phyloP scores from a whole-genome alignment of 2,113 vertebrate species.

The Scopus umbretta region DNA sequence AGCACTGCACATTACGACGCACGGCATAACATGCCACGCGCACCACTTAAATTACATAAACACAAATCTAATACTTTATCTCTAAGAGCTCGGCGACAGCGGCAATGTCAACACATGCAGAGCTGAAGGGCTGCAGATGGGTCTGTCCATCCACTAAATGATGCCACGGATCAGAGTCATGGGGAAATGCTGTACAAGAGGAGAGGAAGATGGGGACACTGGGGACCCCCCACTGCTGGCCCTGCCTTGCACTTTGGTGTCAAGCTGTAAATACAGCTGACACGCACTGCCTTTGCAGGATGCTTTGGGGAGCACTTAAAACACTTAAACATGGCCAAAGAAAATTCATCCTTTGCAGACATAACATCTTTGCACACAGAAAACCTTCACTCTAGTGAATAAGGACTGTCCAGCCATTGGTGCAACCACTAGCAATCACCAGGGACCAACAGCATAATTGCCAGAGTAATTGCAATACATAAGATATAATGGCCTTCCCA shows the following conservation, averaged over 20 bases:
- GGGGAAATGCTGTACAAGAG: not conserved
- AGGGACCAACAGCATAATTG: not conserved
- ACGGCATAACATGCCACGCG: not conserved
- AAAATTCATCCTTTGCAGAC: not conserved
- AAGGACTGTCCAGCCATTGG: not conserved
- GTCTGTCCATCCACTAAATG: not conserved
- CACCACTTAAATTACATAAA: not conserved
- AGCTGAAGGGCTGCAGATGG: not conserved
- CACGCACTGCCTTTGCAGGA: not conserved
- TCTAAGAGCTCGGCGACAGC: not conserved
- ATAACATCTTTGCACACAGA: not conserved
- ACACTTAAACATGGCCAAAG: not conserved
- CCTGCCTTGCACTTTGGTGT: not conserved
- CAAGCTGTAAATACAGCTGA: not conserved
- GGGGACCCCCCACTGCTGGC: not conserved
- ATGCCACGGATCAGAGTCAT: rapidly evolving
- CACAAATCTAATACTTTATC: not conserved
- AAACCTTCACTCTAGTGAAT: rapidly evolving
- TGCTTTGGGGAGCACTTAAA: not conserved
- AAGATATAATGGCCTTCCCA: too few relatives aligned
- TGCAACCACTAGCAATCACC: not conserved
- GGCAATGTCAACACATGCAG: rapidly evolving
- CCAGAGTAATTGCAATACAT: not conserved
- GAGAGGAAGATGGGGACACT: not conserved
- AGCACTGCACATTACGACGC: not conserved